These are phyloP conservation scores for Monarcha castaneiventris DNA, from an alignment of 2,113 vertebrate genomes.

Conservation along the genomic window DNA sequence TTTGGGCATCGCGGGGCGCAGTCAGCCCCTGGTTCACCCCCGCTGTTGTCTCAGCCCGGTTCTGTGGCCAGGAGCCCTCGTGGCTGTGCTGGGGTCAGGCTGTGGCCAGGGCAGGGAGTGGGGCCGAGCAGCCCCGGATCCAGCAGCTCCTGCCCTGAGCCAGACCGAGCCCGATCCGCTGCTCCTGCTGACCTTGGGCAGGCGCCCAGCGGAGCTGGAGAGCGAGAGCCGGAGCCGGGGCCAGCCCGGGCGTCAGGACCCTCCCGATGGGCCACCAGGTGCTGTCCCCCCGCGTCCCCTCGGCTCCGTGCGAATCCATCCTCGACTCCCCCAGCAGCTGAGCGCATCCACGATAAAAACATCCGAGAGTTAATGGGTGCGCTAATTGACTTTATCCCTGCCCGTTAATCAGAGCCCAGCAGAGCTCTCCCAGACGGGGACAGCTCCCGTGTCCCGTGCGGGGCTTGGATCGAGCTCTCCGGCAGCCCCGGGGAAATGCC, in stretches of 20 bases:
- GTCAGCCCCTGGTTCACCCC: background rate
- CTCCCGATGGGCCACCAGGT: background rate
- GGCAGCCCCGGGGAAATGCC: background rate
- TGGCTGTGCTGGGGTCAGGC: background rate
- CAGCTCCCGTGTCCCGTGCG: background rate
- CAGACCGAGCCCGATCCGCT: background rate
- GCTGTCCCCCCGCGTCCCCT: background rate
- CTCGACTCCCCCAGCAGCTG: background rate
- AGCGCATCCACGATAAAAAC: background rate
- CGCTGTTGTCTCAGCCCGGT: rapidly evolving
- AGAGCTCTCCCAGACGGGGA: background rate
- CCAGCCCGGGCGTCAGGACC: rapidly evolving
- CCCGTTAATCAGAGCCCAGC: background rate
- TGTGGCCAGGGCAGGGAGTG: background rate
- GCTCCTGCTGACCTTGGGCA: background rate
- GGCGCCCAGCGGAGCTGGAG: background rate
- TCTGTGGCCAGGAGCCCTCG: rapidly evolving
- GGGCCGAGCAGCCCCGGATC: background rate
- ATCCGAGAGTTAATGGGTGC: background rate
- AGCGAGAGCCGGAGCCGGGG: background rate
- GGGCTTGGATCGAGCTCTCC: background rate
- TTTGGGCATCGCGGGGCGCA: background rate
- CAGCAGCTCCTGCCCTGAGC: background rate
- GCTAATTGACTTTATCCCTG: background rate
- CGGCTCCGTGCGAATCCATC: background rate